Percentiles rank a stretch among this genome's conserved stretches.
Conservation (phyloP, 37 sponge, comb jelly and placozoan genomes). For the Spongia lamella region DNA sequence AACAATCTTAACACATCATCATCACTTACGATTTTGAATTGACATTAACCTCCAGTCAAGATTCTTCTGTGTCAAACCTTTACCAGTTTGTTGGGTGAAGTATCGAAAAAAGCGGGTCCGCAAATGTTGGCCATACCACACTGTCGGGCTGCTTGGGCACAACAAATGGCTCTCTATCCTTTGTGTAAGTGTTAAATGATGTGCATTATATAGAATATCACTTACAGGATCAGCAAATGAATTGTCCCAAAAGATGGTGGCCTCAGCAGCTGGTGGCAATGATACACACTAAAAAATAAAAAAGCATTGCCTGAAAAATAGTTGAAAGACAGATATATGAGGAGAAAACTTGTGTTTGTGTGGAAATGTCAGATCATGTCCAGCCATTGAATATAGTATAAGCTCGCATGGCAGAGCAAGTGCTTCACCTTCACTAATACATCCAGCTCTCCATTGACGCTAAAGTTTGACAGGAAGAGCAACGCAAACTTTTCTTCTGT, state of each 20-base stretch:
- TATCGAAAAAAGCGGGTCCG: conserved; percentile 70
- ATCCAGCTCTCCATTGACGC: conserved; percentile 70
- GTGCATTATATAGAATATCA: too few relatives aligned
- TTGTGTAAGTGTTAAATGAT: too few relatives aligned
- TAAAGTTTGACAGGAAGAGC: conserved; percentile 77
- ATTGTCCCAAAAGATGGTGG: conserved; percentile 99
- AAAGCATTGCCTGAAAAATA: conserved; percentile 69
- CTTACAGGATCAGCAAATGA: conserved; percentile 84
- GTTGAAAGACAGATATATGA: not conserved
- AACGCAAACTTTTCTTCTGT: conserved; percentile 92
- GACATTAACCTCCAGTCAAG: conserved; percentile 75
- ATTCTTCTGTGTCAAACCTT: conserved; percentile 72
- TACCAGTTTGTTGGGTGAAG: conserved; percentile 68
- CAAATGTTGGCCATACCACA: conserved; percentile 67
- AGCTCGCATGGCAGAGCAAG: too few relatives aligned
- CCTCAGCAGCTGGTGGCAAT: conserved; percentile 90
- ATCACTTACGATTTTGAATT: too few relatives aligned
- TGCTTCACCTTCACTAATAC: conserved; percentile 49
- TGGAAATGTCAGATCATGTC: too few relatives aligned
- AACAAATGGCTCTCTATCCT: too few relatives aligned
- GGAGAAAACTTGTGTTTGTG: too few relatives aligned
- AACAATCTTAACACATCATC: too few relatives aligned
- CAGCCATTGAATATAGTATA: too few relatives aligned
- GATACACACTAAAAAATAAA: conserved; percentile 92
- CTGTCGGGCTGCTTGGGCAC: conserved; percentile 71